Conservation (phyloP, 2,888 invertebrate genomes). For the Ischnura elegans region DNA sequence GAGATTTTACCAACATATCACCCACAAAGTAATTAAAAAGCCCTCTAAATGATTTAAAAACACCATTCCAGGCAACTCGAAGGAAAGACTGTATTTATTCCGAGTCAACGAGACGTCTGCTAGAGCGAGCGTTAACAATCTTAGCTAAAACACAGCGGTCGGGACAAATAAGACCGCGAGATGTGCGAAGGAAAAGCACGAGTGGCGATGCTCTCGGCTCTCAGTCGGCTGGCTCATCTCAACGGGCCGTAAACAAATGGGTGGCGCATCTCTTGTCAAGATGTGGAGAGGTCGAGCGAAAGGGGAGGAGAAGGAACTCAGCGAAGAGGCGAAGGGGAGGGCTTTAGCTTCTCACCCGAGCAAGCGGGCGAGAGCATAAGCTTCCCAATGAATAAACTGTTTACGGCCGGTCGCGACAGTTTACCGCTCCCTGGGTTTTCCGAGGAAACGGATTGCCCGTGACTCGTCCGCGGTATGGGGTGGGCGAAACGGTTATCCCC, state of each 20-base stretch:
- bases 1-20: too few species aligned
- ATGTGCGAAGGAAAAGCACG: conserved; percentile 22
- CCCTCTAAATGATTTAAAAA: too few species aligned
- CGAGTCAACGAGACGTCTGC: not conserved
- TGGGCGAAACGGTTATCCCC: not conserved
- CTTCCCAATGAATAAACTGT: conserved; percentile 61
- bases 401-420: conserved; percentile 21
- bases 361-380: conserved; percentile 28
- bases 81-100: not conserved
- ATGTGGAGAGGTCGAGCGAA: not conserved
- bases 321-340: not conserved
- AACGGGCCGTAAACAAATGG: conserved; percentile 44
- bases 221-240: not conserved
- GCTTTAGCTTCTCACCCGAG: not conserved
- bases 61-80: too few species aligned
- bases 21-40: too few species aligned
- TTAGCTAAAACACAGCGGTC: not conserved
- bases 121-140: not conserved
- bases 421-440: not conserved
- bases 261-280: conserved; percentile 9
- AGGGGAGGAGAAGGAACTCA: not conserved
- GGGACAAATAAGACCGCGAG: not conserved
- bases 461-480: not conserved
- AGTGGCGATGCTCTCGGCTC: not conserved
- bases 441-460: conserved; percentile 22